Conservation (phyloP, 53 echinoderm and acorn worm species). For the Echinometra lucunter region DNA sequence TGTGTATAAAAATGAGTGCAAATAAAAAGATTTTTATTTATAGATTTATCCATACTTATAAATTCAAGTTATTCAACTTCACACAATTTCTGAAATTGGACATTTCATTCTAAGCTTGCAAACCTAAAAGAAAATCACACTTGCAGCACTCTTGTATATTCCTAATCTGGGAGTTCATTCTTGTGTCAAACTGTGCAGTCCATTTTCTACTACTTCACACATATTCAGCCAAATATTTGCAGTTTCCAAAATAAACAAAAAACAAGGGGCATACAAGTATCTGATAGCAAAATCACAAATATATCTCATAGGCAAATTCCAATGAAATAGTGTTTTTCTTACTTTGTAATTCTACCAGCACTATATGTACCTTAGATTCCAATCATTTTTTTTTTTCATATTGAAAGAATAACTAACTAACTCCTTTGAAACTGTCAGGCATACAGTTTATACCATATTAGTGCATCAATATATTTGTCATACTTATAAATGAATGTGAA, state of each 20-base stretch:
- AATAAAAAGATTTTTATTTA: not conserved
- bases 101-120: not conserved
- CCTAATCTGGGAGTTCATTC: not conserved
- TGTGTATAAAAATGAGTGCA: not conserved
- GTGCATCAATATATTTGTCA: not conserved
- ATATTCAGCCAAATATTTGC: not conserved
- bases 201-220: not conserved
- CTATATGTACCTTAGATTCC: too few relatives aligned
- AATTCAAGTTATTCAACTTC: too few relatives aligned
- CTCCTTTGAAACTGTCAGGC: too few relatives aligned
- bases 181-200: not conserved
- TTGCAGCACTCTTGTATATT: slow-evolving; percentile 7
- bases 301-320: too few relatives aligned
- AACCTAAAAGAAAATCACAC: not conserved
- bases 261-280: not conserved
- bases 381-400: too few relatives aligned
- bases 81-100: not conserved
- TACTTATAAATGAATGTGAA: too few relatives aligned
- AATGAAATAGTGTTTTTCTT: too few relatives aligned
- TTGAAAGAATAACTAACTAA: too few relatives aligned
- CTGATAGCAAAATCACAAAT: too few relatives aligned
- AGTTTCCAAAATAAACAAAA: not conserved
- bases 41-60: too few relatives aligned
- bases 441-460: not conserved
- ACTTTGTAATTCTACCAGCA: too few relatives aligned